phyloP scores from a whole-genome alignment of 1,140 invertebrate species.

The Thrips palmi region DNA sequence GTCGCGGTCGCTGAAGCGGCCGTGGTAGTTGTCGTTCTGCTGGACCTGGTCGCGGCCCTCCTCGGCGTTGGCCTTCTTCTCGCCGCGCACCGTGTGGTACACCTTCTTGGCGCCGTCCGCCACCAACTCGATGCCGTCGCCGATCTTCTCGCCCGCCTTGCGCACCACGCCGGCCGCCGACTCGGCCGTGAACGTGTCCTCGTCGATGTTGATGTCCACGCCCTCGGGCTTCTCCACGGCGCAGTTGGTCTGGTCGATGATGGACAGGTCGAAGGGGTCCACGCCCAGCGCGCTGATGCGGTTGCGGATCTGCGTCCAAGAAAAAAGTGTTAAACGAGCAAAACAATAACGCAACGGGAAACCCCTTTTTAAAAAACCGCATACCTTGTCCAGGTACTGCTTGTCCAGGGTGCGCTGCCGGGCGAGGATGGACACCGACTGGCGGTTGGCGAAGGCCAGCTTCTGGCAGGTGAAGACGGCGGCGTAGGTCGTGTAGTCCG shows the following conservation, averaged over 20 bases:
- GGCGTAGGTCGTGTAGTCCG: slow-evolving; percentile 56
- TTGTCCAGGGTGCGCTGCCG: slow-evolving; percentile 46
- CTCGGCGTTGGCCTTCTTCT: slow-evolving; percentile 14
- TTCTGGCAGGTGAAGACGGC: slow-evolving; percentile 65
- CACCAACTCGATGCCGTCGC: slow-evolving; percentile 38
- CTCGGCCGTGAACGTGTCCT: slow-evolving; percentile 49
- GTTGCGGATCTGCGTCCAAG: slow-evolving; percentile 32
- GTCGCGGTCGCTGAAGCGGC: too few species aligned
- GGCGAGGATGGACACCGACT: slow-evolving; percentile 60
- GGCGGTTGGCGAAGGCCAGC: slow-evolving; percentile 46
- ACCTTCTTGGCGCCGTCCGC: slow-evolving; percentile 31
- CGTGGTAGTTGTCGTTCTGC: background rate
- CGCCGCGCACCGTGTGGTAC: slow-evolving; percentile 28
- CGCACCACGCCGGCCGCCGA: slow-evolving; percentile 46
- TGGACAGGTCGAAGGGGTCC: slow-evolving; percentile 52
- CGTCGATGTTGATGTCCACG: slow-evolving; percentile 51
- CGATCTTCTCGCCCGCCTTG: slow-evolving; percentile 50
- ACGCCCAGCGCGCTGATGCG: slow-evolving; percentile 39
- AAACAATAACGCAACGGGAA: background rate
- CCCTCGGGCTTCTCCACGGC: slow-evolving; percentile 33
- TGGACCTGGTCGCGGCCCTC: too few species aligned
- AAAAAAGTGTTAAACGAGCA: slow-evolving; percentile 3
- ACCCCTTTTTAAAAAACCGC: background rate
- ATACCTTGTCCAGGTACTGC: slow-evolving; percentile 41
- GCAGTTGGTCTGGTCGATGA: slow-evolving; percentile 49